Percentiles rank a stretch among this genome's conserved stretches.
Conservation (phyloP, 2,797 vertebrate species). For the Lycodopsis pacificus region DNA sequence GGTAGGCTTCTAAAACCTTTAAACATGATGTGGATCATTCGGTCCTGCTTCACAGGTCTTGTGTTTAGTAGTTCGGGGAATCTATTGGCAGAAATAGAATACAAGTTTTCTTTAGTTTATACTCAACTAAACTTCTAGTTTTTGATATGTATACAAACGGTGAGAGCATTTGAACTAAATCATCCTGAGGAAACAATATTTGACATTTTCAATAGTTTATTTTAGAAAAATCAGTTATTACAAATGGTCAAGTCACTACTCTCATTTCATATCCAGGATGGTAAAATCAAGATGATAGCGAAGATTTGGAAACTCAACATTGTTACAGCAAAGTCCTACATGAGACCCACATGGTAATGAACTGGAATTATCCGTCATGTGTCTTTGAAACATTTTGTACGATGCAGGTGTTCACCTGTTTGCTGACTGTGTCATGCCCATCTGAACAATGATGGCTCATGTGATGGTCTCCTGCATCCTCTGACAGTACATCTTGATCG, state of each 20-base stretch:
- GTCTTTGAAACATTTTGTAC: not conserved
- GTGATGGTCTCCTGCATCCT: no score
- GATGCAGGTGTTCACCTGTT: no score
- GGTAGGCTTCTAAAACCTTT: slow-evolving; percentile 44
- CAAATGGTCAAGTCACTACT: slow-evolving; percentile 34
- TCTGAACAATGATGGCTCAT: no score
- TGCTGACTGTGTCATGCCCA: no score
- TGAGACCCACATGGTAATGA: no score
- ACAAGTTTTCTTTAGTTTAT: not conserved
- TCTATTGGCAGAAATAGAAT: not conserved
- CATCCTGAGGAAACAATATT: not conserved
- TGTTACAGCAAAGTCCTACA: not conserved
- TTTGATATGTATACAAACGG: not conserved
- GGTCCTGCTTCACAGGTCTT: not conserved
- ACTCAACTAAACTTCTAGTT: not conserved
- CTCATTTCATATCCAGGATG: not conserved
- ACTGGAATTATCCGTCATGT: not conserved
- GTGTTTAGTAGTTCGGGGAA: not conserved
- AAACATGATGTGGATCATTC: not conserved
- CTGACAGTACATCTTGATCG: no score
- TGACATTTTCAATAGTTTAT: slow-evolving; percentile 55
- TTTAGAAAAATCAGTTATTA: slow-evolving; percentile 69
- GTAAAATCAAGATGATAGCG: not conserved
- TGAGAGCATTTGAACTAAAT: not conserved
- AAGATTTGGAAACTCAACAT: not conserved